Percentiles rank a stretch among this genome's conserved stretches.
Conservation (phyloP, 2,113 vertebrate species). For the Menura novaehollandiae region DNA sequence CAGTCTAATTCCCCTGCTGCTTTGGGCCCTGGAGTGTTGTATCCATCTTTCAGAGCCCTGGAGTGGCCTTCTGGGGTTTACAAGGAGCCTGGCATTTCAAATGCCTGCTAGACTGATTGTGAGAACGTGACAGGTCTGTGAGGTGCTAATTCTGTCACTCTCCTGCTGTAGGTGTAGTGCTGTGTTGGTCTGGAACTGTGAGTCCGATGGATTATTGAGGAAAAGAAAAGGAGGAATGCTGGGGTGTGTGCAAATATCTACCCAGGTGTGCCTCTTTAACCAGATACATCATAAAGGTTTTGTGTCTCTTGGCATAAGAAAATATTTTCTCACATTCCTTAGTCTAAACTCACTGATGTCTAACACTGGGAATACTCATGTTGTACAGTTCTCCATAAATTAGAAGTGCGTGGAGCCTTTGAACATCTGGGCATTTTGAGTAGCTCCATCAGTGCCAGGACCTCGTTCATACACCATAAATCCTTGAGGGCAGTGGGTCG, state of each 20-base stretch:
- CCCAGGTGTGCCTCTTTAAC: neutral
- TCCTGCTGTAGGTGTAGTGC: rapidly evolving
- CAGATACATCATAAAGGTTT: rapidly evolving
- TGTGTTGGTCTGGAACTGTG: neutral
- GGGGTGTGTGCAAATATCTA: neutral
- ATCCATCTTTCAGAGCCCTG: neutral
- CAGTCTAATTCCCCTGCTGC: too few relatives aligned
- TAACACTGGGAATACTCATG: neutral
- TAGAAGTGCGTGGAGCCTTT: neutral
- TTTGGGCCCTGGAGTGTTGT: neutral
- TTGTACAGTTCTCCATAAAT: neutral
- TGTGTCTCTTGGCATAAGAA: neutral
- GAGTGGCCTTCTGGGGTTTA: neutral
- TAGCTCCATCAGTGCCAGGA: neutral
- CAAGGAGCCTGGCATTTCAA: neutral
- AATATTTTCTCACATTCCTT: neutral
- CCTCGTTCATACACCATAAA: rapidly evolving
- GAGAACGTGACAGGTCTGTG: neutral
- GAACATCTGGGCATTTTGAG: neutral
- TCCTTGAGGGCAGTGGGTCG: neutral
- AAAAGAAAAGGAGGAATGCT: neutral
- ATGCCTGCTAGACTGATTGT: neutral
- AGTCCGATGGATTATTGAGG: neutral
- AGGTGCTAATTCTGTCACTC: neutral
- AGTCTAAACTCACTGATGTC: neutral